A percentile compares a stretch with the other conserved stretches of the same genome.
Evolutionary conservation across 2,113 vertebrate genomes (phyloP).

Genomic region (Poecile atricapillus): DNA sequence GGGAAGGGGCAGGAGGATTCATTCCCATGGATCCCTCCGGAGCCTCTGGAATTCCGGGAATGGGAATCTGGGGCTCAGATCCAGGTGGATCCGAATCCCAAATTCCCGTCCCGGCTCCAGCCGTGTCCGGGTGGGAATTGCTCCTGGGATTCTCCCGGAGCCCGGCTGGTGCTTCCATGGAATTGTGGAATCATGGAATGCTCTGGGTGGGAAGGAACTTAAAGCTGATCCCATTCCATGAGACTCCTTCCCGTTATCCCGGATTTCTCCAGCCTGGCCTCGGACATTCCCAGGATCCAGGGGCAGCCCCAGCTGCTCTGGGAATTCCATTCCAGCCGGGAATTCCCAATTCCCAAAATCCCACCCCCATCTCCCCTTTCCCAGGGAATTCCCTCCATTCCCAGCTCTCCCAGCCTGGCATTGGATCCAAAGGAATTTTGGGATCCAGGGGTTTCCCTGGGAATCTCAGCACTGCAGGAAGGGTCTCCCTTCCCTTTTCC

Average conservation of each 20-base stretch:
- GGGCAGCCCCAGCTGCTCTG: not conserved
- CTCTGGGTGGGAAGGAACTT: not conserved
- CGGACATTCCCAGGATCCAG: not conserved
- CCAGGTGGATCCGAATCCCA: not conserved
- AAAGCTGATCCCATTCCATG: not conserved
- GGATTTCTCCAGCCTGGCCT: not conserved
- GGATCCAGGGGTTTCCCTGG: too few relatives aligned
- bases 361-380: too few relatives aligned
- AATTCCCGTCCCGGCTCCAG: not conserved
- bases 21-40: too few relatives aligned
- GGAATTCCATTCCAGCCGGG: not conserved
- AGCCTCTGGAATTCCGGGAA: too few relatives aligned
- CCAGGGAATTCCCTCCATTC: too few relatives aligned
- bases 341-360: not conserved
- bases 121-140: not conserved
- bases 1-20: too few relatives aligned
- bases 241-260: rapidly evolving
- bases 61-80: not conserved
- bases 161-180: not conserved
- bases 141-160: not conserved
- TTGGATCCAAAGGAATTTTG: too few relatives aligned
- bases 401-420: too few relatives aligned
- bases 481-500: too few relatives aligned
- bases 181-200: not conserved
- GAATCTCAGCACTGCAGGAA: too few relatives aligned